Percentiles rank a stretch among this genome's conserved stretches.
Conservation (phyloP, 2,888 invertebrate species). For the Tipula vernalis region DNA sequence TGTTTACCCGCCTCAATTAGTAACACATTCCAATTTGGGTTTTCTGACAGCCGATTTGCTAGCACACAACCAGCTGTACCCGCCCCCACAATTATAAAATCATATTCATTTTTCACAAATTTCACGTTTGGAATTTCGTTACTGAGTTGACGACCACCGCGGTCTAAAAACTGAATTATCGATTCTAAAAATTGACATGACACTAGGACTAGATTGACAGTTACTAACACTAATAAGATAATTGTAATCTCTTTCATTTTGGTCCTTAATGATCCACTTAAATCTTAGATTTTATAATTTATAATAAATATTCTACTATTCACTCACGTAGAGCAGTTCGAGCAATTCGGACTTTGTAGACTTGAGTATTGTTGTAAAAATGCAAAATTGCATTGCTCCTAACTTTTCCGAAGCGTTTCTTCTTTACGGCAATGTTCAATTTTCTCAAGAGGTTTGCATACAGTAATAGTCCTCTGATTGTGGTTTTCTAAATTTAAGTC, state of each 20-base stretch:
- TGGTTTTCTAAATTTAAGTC: too few species aligned
- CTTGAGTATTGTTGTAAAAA: too few species aligned
- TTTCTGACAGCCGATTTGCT: constrained; percentile 46
- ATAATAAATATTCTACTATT: too few species aligned
- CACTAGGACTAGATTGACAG: not conserved
- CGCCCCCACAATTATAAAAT: constrained; percentile 45
- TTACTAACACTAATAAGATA: not conserved
- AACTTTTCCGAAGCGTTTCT: too few species aligned
- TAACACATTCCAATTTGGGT: constrained; percentile 41
- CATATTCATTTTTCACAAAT: constrained; percentile 27
- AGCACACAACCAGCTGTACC: constrained; percentile 47
- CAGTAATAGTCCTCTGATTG: too few species aligned
- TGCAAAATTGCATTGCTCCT: too few species aligned
- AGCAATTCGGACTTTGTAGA: too few species aligned
- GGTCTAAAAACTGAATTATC: not conserved
- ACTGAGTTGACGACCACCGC: not conserved
- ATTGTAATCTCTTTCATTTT: not conserved
- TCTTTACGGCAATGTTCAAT: too few species aligned
- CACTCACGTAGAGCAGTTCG: too few species aligned
- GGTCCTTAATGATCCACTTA: not conserved
- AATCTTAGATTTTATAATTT: not conserved
- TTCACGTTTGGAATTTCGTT: constrained; percentile 7
- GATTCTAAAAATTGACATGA: not conserved
- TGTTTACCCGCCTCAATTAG: constrained; percentile 45
- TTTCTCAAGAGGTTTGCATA: too few species aligned